Evolutionary conservation across 2,113 vertebrate genomes (phyloP), one percentile per base, ranked within the genome.

Genomic region (Neodon shergylaensis): DNA sequence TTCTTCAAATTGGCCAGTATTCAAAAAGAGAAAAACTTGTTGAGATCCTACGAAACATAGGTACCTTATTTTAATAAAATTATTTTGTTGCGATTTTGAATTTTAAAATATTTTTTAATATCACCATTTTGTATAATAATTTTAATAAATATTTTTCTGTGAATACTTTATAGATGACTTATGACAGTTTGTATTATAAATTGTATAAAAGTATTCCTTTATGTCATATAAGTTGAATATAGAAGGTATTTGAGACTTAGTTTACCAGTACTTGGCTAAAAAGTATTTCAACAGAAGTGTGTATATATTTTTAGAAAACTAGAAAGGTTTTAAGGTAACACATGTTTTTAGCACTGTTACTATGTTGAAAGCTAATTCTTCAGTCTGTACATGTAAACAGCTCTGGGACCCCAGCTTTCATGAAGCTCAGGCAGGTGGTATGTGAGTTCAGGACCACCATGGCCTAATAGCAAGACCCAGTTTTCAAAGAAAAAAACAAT

Each of bases 21-120:
- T 98, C 98, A 49, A 99, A 99, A 98, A 98, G 99, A 61, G 98
- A 99, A 39, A 99, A 99, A 83, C 99, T 99, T 65, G 91, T 99
- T 1, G 99, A 99, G 85, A 84, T 99, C 83, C 98, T 99, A 0
- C 98, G 91, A 81, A 97, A 95, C 65, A 99, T 93, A 90, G 99
- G 99, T 99, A 98, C 92, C 7, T 86, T 88, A 95, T 2, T 0
- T 78, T 93, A 81, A 54, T 96, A 76, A 7, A 3, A 13, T n/a
- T 77, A 2, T 91, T 88, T 72, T 78, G 14, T 61, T 26, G 72
- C 21, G 22, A 16, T 54, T 81, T 63, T 91, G 12, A 10, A 81
- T 82, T 94, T 86, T 66, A 5, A 52, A 87, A 91, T 22, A 22
- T 42, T n/a, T 93, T 95, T 39, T 1, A 39, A 61, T 91, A 83